Evolutionary conservation across 1,140 invertebrate species (phyloP), one percentile per base, ranked within the genome.

Genomic region (Drosophila grimshawi): DNA sequence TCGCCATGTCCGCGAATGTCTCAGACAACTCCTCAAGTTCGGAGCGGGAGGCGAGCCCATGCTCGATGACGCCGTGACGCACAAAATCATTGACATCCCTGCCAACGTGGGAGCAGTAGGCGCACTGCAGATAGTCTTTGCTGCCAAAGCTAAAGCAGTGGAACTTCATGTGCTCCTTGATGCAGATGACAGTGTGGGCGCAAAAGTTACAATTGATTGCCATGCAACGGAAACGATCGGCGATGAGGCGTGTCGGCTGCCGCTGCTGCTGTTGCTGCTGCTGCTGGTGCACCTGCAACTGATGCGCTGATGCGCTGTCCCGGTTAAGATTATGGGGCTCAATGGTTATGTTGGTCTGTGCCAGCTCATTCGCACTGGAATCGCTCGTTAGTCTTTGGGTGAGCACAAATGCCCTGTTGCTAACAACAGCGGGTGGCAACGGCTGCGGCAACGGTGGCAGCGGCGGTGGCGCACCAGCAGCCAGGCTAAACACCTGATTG

Each of bases 181-280:
- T 80, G 49, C 70, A 77, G 53, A 88, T 53, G 0, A 89, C 69
- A 10, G 80, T 75, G 53, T 74, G 63, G 5, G 83, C 43, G 5
- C 68, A 77, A 43, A 68, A 88, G 7, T 53, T 57, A 27, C 83
- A 88, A 29, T 60, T 63, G 5, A 41, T 0, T 6, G 83, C 80
- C 85, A 88, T 89, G 66, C 83, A 88, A 4, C 77, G 77, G 8
- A 88, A 88, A 0, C 80, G 80, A 46, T 88, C 76, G 0, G 59
- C 45, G 4, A 55, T 56, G 2, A 49, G 4, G n/a, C 33, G 5
- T 6, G 1, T 5, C 5, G n/a, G 3, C 3, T 39, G 39, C 10
- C 3, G 19, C 1, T 19, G 19, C 19, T n/a, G 37, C 37, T 7
- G 19, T 1, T 41, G 37, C 37, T 7, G 19, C 19, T 0, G 37